Evolutionary conservation across 2,113 vertebrate genomes (phyloP).

Genomic region (Megalops atlanticus): DNA sequence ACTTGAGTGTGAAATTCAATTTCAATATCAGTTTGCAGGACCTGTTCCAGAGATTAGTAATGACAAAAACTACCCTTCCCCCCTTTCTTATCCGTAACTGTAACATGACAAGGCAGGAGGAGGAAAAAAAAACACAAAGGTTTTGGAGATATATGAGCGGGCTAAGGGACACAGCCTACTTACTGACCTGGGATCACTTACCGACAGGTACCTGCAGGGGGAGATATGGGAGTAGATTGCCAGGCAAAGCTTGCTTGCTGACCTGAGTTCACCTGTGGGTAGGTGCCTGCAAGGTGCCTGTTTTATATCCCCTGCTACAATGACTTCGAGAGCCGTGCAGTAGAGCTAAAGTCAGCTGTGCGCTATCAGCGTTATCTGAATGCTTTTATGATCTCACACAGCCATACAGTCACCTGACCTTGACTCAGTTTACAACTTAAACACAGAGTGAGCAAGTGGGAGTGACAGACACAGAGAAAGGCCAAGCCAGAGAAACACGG

Average conservation of each 20-base stretch:
- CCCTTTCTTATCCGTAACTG: not conserved
- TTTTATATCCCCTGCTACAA: not conserved
- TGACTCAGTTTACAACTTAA: too few relatives aligned
- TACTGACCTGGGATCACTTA: not conserved
- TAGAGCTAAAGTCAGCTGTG: too few relatives aligned
- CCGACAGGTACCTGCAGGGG: not conserved
- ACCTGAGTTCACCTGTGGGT: not conserved
- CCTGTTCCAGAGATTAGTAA: conserved; percentile 9
- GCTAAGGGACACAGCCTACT: not conserved
- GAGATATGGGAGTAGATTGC: not conserved
- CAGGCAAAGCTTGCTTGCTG: not conserved
- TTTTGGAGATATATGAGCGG: not conserved
- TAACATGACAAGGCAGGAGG: not conserved
- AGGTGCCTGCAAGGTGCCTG: not conserved
- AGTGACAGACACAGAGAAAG: too few relatives aligned
- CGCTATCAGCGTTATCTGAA: too few relatives aligned
- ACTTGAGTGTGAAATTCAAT: not conserved
- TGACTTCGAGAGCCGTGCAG: not conserved
- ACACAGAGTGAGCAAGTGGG: too few relatives aligned
- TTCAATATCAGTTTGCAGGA: not conserved
- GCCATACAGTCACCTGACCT: too few relatives aligned
- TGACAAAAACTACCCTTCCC: not conserved
- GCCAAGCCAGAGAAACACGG: too few relatives aligned
- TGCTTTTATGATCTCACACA: too few relatives aligned
- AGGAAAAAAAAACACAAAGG: not conserved